A percentile compares a stretch with the other conserved stretches of the same genome.
Evolutionary conservation across 1,140 invertebrate genomes (phyloP).

Genomic region (Zaprionus tsacasi): DNA sequence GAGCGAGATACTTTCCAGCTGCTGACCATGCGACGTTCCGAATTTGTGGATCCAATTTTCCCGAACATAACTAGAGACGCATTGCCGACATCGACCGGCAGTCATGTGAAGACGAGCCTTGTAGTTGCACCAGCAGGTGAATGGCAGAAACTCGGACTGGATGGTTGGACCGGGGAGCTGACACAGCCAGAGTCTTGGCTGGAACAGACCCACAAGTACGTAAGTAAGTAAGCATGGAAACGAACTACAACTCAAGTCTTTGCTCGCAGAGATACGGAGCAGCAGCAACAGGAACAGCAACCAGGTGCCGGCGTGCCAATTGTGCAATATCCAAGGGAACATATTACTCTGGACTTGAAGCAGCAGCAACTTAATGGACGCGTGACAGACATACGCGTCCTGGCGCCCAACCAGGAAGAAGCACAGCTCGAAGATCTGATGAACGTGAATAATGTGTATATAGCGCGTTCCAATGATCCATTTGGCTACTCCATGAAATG

Average conservation of each 20-base stretch:
- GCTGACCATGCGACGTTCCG: constrained; percentile 66
- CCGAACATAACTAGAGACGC: constrained; percentile 63
- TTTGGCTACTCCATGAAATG: constrained; percentile 83
- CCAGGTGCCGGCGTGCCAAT: background rate
- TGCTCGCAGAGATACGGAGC: constrained; percentile 4
- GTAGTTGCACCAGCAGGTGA: constrained; percentile 19
- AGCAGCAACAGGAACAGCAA: background rate
- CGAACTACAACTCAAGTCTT: background rate
- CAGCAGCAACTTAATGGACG: constrained; percentile 52
- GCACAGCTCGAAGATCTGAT: constrained; percentile 52
- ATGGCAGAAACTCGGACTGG: constrained; percentile 66
- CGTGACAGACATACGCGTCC: constrained; percentile 54
- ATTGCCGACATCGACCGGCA: constrained; percentile 17
- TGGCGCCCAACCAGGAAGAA: constrained; percentile 16
- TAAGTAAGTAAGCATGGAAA: background rate
- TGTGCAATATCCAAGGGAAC: constrained; percentile 44
- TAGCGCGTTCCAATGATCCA: constrained; percentile 81
- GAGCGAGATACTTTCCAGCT: constrained; percentile 38
- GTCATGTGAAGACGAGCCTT: constrained; percentile 43
- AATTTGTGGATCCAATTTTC: constrained; percentile 71
- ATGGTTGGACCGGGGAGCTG: constrained; percentile 75
- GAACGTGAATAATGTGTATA: constrained; percentile 66
- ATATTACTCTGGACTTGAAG: constrained; percentile 59
- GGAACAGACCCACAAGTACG: constrained; percentile 58
- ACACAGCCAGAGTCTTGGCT: constrained; percentile 32